Conservation (phyloP, 1,140 invertebrate species). For the Drosophila seguyi region DNA sequence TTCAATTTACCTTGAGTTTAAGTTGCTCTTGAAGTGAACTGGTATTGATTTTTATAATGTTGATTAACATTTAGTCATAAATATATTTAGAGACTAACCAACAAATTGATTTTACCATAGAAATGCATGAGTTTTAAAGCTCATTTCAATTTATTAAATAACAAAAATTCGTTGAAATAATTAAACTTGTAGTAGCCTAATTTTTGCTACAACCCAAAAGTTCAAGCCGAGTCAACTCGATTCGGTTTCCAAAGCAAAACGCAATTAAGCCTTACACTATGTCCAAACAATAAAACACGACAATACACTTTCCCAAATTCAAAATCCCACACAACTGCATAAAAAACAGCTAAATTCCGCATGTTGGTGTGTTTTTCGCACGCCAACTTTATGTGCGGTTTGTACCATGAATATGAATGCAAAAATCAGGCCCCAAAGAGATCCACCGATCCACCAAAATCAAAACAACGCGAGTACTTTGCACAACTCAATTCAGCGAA, state of each 20-base stretch:
- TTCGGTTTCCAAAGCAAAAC: slow-evolving; percentile 42
- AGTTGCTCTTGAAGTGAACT: background rate
- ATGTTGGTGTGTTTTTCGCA: slow-evolving; percentile 46
- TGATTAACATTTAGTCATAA: background rate
- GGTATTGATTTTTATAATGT: background rate
- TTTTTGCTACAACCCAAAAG: slow-evolving; percentile 15
- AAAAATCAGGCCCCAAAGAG: slow-evolving; percentile 31
- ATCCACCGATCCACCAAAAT: slow-evolving; percentile 31
- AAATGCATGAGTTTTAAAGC: no score
- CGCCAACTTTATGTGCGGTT: slow-evolving; percentile 55
- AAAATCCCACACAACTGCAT: slow-evolving; percentile 21
- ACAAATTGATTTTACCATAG: background rate
- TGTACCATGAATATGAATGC: slow-evolving; percentile 50
- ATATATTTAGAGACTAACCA: no score
- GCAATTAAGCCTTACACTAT: slow-evolving; percentile 42
- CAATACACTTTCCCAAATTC: slow-evolving; percentile 44
- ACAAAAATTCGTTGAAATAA: background rate
- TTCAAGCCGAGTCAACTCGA: slow-evolving; percentile 27
- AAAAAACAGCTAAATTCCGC: slow-evolving; percentile 19
- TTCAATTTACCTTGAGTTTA: background rate
- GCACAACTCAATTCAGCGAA: slow-evolving; percentile 47
- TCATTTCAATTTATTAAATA: background rate
- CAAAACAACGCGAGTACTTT: slow-evolving; percentile 56
- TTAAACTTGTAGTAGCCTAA: background rate
- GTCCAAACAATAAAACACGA: slow-evolving; percentile 50